These are phyloP conservation scores for Spheniscus mendiculus DNA, from an alignment of 2,113 vertebrate species.

Conservation along the genomic window DNA sequence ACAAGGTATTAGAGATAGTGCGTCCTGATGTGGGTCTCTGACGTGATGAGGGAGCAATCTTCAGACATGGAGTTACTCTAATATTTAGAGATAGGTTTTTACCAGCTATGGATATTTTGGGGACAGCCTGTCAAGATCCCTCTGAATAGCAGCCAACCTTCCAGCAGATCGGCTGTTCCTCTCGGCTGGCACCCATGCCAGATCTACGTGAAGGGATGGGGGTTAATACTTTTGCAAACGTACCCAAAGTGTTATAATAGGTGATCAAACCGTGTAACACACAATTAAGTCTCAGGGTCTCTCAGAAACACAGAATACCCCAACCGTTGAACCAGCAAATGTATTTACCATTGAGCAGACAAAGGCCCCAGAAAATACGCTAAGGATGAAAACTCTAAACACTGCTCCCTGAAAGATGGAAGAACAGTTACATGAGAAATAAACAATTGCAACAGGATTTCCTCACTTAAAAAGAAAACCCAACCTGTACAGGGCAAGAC, in stretches of 20 bases:
- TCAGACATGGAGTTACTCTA: not conserved
- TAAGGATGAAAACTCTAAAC: not conserved
- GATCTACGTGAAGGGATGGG: not conserved
- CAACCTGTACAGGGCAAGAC: not conserved
- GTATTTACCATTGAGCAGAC: not conserved
- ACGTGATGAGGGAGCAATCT: not conserved
- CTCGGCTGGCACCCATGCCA: not conserved
- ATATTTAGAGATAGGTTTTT: not conserved
- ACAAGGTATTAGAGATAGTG: not conserved
- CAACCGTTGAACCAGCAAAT: not conserved
- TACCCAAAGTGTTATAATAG: not conserved
- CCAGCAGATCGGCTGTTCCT: not conserved
- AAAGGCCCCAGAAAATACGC: not conserved
- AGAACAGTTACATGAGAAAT: not conserved
- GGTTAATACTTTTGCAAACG: not conserved
- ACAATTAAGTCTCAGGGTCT: not conserved
- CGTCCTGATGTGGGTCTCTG: not conserved
- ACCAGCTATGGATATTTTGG: not conserved
- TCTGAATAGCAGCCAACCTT: not conserved
- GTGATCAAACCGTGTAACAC: not conserved
- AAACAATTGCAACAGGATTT: not conserved
- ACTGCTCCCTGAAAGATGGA: not conserved
- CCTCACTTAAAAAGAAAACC: not conserved
- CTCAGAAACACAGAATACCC: not conserved
- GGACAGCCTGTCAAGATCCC: not conserved